Percentiles rank a stretch among this genome's conserved stretches.
Evolutionary conservation across 2,113 vertebrate genomes (phyloP).

Genomic region (Hippocampus comes): DNA sequence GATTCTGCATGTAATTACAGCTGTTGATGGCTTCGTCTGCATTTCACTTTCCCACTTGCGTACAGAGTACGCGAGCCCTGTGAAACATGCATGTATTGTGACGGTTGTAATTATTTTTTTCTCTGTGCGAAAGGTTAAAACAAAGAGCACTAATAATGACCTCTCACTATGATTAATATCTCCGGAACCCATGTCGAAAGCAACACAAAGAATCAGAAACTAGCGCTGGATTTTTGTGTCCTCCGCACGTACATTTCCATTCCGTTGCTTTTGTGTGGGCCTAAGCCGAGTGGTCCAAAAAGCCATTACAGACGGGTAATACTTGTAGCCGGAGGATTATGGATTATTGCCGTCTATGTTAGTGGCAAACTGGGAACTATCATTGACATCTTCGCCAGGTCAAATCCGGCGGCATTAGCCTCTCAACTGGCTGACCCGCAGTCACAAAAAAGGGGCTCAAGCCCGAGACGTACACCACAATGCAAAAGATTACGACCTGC

Average conservation of each 20-base stretch:
- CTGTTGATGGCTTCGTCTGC: slow-evolving; percentile 47
- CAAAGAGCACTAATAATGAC: slow-evolving; percentile 8
- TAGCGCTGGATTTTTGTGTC: slow-evolving; percentile 31
- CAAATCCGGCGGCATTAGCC: slow-evolving; percentile 66
- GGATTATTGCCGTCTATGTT: slow-evolving; percentile 64
- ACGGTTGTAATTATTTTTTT: slow-evolving; percentile 2
- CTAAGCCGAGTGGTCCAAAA: slow-evolving; percentile 64
- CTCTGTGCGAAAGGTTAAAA: slow-evolving; percentile 1
- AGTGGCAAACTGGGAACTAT: slow-evolving; percentile 62
- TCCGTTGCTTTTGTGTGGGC: slow-evolving; percentile 63
- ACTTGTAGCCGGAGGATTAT: slow-evolving; percentile 64
- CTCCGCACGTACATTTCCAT: slow-evolving; percentile 60
- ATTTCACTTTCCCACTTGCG: slow-evolving; percentile 4
- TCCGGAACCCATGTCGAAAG: slow-evolving; percentile 4
- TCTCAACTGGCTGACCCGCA: slow-evolving; percentile 46
- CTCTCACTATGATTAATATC: slow-evolving; percentile 10
- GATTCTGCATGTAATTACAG: slow-evolving; percentile 54
- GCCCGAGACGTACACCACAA: slow-evolving; percentile 15
- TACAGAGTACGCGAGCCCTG: slow-evolving; percentile 12
- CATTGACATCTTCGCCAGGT: slow-evolving; percentile 70
- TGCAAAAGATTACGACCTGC: slow-evolving; percentile 26
- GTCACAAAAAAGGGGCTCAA: slow-evolving; percentile 37
- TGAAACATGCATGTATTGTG: slow-evolving; percentile 15
- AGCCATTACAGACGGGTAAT: slow-evolving; percentile 69
- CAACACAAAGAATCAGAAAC: slow-evolving; percentile 7